These are phyloP conservation scores for Nesogale talazaci DNA, from an alignment of 2,113 vertebrate genomes.

Conservation along the genomic window DNA sequence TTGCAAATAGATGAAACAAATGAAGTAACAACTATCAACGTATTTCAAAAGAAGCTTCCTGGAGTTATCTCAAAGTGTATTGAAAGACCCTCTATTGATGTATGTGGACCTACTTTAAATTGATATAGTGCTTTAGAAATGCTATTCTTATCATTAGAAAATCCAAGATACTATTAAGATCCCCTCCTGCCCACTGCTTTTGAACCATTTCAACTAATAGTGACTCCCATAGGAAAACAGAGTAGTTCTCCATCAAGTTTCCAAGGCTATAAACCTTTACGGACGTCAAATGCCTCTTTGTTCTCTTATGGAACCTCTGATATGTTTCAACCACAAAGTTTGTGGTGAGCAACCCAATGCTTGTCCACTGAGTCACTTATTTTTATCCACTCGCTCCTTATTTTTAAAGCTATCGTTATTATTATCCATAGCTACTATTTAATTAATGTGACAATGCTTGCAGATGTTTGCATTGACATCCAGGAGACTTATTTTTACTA, in stretches of 20 bases:
- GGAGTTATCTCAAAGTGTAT: background rate
- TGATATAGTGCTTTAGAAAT: background rate
- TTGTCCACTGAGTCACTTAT: too few species aligned
- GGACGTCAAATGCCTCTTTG: too few species aligned
- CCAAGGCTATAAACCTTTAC: too few species aligned
- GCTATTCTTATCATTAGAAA: constrained; percentile 25
- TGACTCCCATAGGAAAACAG: too few species aligned
- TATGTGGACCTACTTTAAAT: background rate
- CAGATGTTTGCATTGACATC: background rate
- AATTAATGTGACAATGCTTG: constrained; percentile 41
- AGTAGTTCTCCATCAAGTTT: too few species aligned
- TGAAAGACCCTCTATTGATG: background rate
- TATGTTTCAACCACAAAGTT: too few species aligned
- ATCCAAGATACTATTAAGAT: constrained; percentile 16
- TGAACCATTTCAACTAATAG: too few species aligned
- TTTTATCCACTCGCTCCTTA: too few species aligned
- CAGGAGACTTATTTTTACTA: constrained; percentile 4
- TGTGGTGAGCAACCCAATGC: too few species aligned
- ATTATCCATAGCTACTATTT: background rate
- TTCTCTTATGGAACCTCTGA: too few species aligned
- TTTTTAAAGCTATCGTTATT: background rate
- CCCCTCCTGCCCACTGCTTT: too few species aligned
- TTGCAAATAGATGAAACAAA: background rate
- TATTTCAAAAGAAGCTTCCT: constrained; percentile 31
- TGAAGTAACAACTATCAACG: background rate